Evolutionary conservation across 53 echinoderm and acorn worm species (phyloP).

Genomic region (Patiria pectinifera): DNA sequence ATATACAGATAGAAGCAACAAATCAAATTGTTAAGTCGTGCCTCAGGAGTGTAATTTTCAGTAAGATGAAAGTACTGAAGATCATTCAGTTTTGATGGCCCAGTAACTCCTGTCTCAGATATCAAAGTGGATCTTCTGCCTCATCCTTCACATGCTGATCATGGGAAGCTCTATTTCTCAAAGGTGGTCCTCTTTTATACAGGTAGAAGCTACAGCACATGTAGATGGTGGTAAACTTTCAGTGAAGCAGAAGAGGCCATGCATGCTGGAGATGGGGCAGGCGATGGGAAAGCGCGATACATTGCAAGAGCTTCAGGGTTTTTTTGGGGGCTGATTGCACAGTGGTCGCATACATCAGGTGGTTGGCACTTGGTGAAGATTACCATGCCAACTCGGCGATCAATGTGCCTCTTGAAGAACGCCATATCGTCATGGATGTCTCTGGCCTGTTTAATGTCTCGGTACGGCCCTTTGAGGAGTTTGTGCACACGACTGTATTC

Average conservation of each 20-base stretch:
- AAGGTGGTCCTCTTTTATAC: no score
- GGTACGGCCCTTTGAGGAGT: conserved; percentile 28
- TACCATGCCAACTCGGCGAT: neutral
- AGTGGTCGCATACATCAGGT: neutral
- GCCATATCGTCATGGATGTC: neutral
- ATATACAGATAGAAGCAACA: neutral
- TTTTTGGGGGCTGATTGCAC: neutral
- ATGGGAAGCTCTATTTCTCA: no score
- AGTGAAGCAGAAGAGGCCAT: no score
- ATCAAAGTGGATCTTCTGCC: no score
- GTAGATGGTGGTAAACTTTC: no score
- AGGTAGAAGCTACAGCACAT: no score
- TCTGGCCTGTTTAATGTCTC: neutral
- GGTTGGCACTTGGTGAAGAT: conserved; percentile 11
- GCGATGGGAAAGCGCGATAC: neutral
- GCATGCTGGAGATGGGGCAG: neutral
- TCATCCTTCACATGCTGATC: no score
- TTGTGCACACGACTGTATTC: neutral
- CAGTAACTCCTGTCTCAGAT: no score
- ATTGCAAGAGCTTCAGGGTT: neutral
- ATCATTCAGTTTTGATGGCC: no score
- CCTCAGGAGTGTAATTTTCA: no score
- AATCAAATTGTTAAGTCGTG: no score
- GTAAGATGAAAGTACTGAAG: no score
- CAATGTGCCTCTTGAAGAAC: neutral